Evolutionary conservation across 2,888 invertebrate genomes (phyloP), one percentile per base, ranked within the genome.

Genomic region (Argyra leucocephala): DNA sequence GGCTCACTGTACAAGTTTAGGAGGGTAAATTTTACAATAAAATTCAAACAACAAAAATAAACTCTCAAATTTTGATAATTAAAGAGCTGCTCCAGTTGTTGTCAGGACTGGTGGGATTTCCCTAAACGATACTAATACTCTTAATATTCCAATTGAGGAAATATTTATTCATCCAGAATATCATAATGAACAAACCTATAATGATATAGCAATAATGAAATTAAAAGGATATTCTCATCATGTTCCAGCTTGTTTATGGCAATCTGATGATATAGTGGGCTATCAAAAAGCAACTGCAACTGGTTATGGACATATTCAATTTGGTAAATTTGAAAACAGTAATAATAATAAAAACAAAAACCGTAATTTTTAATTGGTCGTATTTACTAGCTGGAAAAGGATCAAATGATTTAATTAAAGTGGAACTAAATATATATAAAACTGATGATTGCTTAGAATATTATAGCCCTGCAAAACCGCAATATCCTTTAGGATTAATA

Each of bases 1-100:
- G 1, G 70, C 69, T n/a, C 70, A 70, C 65, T 70, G 69, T 65
- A 63, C 69, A 23, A 66, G 21, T 15, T 21, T 70, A 23, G 65
- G 66, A 12, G 69, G 69, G 69, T 69, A 63, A 65, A 65, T 63
- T 69, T 67, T 65, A 66, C 18, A 3, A 12, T 22, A 63, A 31
- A 37, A 18, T 48, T 24, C 6, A 23, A 57, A 31, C 12, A 6
- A 6, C 7, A 31, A 31, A 31, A 6, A 10, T 21, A 57, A 5
- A 3, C 18, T 22, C 22, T 22, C 18, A 21, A 18, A 57, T 63
- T 36, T 58, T 10, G n/a, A 22, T 63, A 22, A 23, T 60, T 37
- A 22, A 23, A 70, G 70, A 62, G 68, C 69, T 66, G 22, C 66
- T 66, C 70, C 70, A 60, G 57, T 65, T 1, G 67, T 69, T 37